Percentiles rank a stretch among this genome's conserved stretches.
Conservation (phyloP, 2,888 invertebrate species). For the Diaphora mendica region DNA sequence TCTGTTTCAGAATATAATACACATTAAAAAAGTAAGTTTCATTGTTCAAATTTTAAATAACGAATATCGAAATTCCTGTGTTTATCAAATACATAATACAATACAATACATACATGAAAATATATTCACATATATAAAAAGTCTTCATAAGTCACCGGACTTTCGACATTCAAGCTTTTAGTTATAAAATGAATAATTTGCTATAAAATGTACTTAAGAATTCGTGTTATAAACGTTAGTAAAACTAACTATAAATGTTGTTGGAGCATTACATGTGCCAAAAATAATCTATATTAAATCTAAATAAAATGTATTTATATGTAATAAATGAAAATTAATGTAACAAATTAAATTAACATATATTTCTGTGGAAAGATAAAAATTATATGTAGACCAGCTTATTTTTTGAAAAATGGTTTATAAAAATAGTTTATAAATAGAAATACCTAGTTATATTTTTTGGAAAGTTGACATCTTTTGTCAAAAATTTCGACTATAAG, state of each 20-base stretch:
- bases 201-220: slow-evolving; percentile 7
- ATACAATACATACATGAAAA: too few relatives aligned
- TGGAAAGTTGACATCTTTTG: too few relatives aligned
- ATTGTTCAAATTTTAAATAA: not conserved
- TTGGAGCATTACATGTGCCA: slow-evolving; percentile 32
- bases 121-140: not conserved
- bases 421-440: not conserved
- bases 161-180: slow-evolving; percentile 1
- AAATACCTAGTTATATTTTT: not conserved
- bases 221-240: slow-evolving; percentile 18
- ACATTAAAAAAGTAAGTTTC: not conserved
- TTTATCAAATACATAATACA: not conserved
- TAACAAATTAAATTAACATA: slow-evolving; percentile 1
- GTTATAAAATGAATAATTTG: not conserved
- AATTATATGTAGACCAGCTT: not conserved
- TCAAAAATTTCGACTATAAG: too few relatives aligned
- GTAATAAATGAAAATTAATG: slow-evolving; percentile 3
- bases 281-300: slow-evolving; percentile 24
- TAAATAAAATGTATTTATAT: slow-evolving; percentile 16
- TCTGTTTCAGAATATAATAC: not conserved
- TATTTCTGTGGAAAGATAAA: slow-evolving; percentile 26
- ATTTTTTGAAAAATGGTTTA: not conserved
- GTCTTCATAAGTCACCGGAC: not conserved
- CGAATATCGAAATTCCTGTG: slow-evolving; percentile 1
- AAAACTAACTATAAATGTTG: slow-evolving; percentile 18